A percentile compares a stretch with the other conserved stretches of the same genome.
Evolutionary conservation across 2,888 invertebrate species (phyloP).

Genomic region (Hemaris fuciformis): DNA sequence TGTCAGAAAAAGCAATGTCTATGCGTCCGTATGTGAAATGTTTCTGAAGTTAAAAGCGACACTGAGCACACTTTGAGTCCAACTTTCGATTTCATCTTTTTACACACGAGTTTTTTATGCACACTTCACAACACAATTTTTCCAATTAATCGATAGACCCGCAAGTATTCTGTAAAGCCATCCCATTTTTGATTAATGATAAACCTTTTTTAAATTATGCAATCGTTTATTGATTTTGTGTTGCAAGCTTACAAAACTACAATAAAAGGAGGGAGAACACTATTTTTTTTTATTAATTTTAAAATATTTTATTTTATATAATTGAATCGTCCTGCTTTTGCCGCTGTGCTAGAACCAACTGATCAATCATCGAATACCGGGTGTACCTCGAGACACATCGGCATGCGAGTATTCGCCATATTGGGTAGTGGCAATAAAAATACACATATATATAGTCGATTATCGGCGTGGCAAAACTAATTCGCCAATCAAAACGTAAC

Average conservation of each 20-base stretch:
- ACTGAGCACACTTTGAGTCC: slow-evolving; percentile 33
- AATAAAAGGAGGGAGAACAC: too few species aligned
- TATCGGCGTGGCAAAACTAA: not conserved
- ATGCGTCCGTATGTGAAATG: slow-evolving; percentile 50
- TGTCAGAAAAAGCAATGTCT: slow-evolving; percentile 53
- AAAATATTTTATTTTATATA: not conserved
- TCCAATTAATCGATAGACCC: not conserved
- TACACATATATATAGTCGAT: not conserved
- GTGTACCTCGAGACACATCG: not conserved
- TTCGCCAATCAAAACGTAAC: not conserved
- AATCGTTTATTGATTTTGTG: not conserved
- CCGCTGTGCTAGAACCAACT: not conserved
- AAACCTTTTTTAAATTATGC: not conserved
- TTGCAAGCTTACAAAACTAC: not conserved
- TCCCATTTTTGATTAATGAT: not conserved
- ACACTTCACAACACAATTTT: slow-evolving; percentile 8
- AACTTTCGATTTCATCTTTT: slow-evolving; percentile 41
- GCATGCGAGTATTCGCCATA: not conserved
- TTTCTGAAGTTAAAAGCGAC: slow-evolving; percentile 37
- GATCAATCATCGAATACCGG: not conserved
- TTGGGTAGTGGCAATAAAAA: not conserved
- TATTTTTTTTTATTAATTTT: not conserved
- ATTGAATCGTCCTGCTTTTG: not conserved
- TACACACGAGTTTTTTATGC: slow-evolving; percentile 14
- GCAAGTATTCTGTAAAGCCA: not conserved